Base-by-base conservation (phyloP, 2,113 vertebrate species). In the Melanerpes formicivorus region DNA sequence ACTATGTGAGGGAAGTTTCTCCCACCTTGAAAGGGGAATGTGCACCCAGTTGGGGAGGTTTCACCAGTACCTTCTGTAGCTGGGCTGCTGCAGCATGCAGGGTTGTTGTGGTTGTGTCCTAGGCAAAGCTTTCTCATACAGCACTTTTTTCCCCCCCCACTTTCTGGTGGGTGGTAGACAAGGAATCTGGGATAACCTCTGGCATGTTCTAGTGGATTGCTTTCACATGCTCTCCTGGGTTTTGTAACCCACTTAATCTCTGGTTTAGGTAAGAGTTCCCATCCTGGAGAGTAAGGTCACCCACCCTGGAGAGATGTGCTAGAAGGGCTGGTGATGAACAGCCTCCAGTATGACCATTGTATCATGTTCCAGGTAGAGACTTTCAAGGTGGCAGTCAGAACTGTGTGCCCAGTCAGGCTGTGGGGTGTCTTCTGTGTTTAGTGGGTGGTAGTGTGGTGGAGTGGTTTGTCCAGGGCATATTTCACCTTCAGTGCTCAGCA, bases 101-200 rank as follows among this genome's bases (percentile, higher is more conserved):
- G 55, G 56, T 46, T 83, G 18, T 32, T 74, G 50, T 58, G 59
- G 62, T 70, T 5, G 1, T 40, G 44, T 58, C 32, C 10, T 22
- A 66, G 50, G 13, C 23, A 37, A 34, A 78, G 19, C 40, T 82
- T 81, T 77, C 37, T 70, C 54, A 16, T 66, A 7, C 6, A 6
- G 40, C 50, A 14, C 18, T 83, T 13, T 8, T 77, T n/a, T 84
- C n/a, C 50, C 5, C 40, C 40, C 40, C 11, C 59, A 0, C 46
- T 75, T 88, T 14, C 40, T 79, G 50, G 6, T 89, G 37, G 37
- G 42, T 17, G 34, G 59, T 37, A 64, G 58, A 32, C 32, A 29
- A 84, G 26, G 16, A 16, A 50, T 69, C 10, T 0, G 0, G 9
- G 34, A 2, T 59, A 18, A 69, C n/a, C 21, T 76, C 59, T 3